Evolutionary conservation across 2,113 vertebrate genomes (phyloP).

Genomic region (Sigmodon hispidus): DNA sequence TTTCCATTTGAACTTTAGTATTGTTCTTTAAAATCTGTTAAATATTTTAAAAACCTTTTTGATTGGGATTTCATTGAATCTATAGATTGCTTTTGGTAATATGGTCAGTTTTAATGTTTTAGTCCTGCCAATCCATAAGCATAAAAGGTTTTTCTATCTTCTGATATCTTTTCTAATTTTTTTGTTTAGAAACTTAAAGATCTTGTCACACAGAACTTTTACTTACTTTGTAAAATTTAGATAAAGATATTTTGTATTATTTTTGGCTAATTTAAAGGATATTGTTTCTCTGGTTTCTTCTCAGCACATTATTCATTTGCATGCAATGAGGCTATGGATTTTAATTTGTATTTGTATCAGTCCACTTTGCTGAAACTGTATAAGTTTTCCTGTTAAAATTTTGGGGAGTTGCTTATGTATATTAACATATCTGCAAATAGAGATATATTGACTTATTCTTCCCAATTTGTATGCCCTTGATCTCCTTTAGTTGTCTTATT

Average conservation of each 20-base stretch:
- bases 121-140: not conserved
- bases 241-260: not conserved
- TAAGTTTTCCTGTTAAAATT: not conserved
- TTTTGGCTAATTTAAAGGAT: not conserved
- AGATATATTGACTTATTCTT: not conserved
- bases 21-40: not conserved
- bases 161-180: not conserved
- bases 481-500: not conserved
- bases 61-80: not conserved
- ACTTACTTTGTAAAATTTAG: not conserved
- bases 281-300: not conserved
- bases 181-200: not conserved
- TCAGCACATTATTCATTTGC: not conserved
- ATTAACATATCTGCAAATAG: not conserved
- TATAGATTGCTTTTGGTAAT: not conserved
- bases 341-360: not conserved
- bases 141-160: not conserved
- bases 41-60: too few species aligned
- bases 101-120: not conserved
- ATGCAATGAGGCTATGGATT: not conserved
- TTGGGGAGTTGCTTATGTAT: not conserved
- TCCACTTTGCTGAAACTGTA: not conserved
- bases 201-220: not conserved
- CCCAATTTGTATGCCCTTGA: not conserved
- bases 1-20: not conserved